These are phyloP conservation scores for Steinernema feltiae DNA, from an alignment of 1,140 invertebrate species.

Conservation along the genomic window DNA sequence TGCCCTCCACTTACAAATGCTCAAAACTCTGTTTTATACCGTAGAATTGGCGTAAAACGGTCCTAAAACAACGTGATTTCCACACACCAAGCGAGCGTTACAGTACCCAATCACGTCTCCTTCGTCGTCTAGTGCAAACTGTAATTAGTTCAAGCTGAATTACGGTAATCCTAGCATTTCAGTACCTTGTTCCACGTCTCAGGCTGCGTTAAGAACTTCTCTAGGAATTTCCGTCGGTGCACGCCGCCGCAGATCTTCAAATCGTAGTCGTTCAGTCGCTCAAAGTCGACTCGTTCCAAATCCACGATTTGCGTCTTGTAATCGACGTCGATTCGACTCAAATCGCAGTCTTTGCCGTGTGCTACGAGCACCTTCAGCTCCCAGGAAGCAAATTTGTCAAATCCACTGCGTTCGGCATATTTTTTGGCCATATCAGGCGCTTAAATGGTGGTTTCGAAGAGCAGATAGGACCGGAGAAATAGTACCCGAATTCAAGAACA, in stretches of 20 bases:
- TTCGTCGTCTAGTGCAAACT: neutral
- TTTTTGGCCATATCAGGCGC: neutral
- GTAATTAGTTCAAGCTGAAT: neutral
- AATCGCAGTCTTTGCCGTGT: neutral
- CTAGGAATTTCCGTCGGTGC: neutral
- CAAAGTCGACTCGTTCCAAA: neutral
- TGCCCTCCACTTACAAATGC: neutral
- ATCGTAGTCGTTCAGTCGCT: neutral
- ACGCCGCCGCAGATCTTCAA: neutral
- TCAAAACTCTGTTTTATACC: neutral
- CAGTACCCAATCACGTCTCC: neutral
- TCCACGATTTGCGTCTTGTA: neutral
- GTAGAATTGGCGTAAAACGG: neutral
- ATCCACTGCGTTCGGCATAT: no score
- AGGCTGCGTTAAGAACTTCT: neutral
- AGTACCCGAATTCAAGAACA: neutral
- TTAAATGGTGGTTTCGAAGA: neutral
- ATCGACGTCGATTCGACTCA: neutral
- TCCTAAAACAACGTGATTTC: neutral
- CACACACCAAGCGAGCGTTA: neutral
- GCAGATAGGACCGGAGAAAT: neutral
- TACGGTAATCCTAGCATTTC: neutral
- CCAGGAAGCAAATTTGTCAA: no score
- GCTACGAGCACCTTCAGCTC: neutral
- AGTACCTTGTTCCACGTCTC: neutral